Base-by-base conservation (phyloP, 1,140 invertebrate genomes). In the Drosophila busckii region DNA sequence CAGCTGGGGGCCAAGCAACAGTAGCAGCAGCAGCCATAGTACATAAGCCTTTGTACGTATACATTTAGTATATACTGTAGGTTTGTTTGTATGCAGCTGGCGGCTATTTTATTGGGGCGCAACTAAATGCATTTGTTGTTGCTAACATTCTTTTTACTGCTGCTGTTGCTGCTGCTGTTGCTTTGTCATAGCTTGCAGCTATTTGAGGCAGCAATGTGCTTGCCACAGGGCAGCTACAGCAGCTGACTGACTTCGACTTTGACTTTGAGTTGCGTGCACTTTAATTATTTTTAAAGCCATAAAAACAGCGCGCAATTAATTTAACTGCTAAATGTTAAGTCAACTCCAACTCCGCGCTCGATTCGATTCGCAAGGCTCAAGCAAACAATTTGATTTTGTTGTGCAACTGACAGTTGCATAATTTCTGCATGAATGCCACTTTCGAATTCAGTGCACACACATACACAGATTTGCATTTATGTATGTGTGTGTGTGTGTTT, bases 381-480 rank as follows among this genome's bases (percentile, higher is more conserved):
- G 10, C 40, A 46, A 54, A 52, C 73, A 78, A 63, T 78, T 80
- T 61, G 66, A 78, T 71, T 73, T 80, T 67, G 68, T 73, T 73
- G 63, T 82, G 75, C 75, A 82, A 82, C 75, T 82, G 75, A 75
- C 75, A 82, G 75, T 83, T 75, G 69, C 73, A 80, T 65, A 52
- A 65, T 62, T 80, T 82, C 75, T 71, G 58, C 31, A 37, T 64
- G 69, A 69, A 58, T 82, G 70, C 55, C 45, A 52, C 63, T 64
- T 64, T 58, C 54, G 17, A 58, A 62, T 56, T 49, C 59, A 62
- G 44, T 64, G 76, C 55, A 67, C 46, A 38, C 34, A 54, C 63
- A 40, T 13, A 23, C 16, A 37, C 28, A 44, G 55, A 19, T 37
- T 45, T 41, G 62, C 48, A 44, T 56, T 49, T 25, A 41, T 28